Percentiles rank a stretch among this genome's conserved stretches.
Conservation (phyloP, 2,113 vertebrate genomes). For the Pungitius pungitius region DNA sequence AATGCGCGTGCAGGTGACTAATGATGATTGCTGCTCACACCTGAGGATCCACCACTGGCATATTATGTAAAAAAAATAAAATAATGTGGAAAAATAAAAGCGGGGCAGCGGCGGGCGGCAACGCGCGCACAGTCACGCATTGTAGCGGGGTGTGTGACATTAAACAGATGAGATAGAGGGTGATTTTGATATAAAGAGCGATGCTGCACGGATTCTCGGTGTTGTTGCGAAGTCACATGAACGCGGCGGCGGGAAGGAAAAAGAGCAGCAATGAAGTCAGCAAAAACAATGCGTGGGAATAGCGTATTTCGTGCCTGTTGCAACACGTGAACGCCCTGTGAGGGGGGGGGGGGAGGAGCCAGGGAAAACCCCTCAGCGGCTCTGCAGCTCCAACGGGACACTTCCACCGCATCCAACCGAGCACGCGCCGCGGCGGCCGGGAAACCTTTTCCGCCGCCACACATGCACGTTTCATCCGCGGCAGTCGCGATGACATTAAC, state of each 20-base stretch:
- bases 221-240: background rate
- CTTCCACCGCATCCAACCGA: slow-evolving; percentile 56
- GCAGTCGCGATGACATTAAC: background rate
- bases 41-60: slow-evolving; percentile 17
- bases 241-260: background rate
- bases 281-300: slow-evolving; percentile 63
- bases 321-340: slow-evolving; percentile 80
- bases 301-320: slow-evolving; percentile 65
- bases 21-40: slow-evolving; percentile 35
- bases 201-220: background rate
- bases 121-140: slow-evolving; percentile 1
- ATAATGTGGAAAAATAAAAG: background rate
- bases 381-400: slow-evolving; percentile 78
- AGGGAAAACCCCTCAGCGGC: slow-evolving; percentile 93
- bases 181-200: background rate
- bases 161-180: background rate
- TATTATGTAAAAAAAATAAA: slow-evolving; percentile 14
- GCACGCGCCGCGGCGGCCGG: slow-evolving; percentile 14
- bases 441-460: slow-evolving; percentile 8
- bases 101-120: background rate
- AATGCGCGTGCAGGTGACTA: slow-evolving; percentile 42
- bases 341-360: slow-evolving; percentile 89
- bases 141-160: background rate
- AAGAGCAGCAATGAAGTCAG: slow-evolving; percentile 35
- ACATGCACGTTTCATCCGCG: slow-evolving; percentile 12